Evolutionary conservation across 2,797 vertebrate species (phyloP).

Genomic region (Eleutherodactylus coqui): DNA sequence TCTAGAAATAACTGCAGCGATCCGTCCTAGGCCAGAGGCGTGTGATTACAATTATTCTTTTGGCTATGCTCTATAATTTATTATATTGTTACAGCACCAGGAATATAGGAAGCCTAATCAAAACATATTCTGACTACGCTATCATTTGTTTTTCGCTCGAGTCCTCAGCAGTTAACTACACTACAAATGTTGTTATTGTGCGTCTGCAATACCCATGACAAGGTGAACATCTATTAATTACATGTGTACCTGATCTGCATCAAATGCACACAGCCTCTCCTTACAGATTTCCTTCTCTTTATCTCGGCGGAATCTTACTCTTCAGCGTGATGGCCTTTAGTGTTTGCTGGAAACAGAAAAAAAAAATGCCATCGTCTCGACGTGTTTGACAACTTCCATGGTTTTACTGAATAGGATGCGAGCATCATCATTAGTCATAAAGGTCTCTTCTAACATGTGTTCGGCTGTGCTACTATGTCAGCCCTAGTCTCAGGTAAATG

Average conservation of each 20-base stretch:
- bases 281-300: not conserved
- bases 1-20: slow-evolving; percentile 5
- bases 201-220: slow-evolving; percentile 8
- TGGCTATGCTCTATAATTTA: slow-evolving; percentile 11
- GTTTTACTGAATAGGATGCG: not conserved
- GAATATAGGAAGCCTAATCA: slow-evolving; percentile 25
- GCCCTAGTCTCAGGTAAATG: slow-evolving; percentile 15
- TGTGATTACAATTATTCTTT: not conserved
- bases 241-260: slow-evolving; percentile 32
- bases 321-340: not conserved
- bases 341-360: not conserved
- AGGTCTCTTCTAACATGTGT: slow-evolving; percentile 18
- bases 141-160: slow-evolving; percentile 6
- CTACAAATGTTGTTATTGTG: not conserved
- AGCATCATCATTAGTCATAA: slow-evolving; percentile 30
- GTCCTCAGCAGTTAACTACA: not conserved
- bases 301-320: not conserved
- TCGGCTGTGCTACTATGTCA: slow-evolving; percentile 27
- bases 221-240: slow-evolving; percentile 41
- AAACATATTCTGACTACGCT: not conserved
- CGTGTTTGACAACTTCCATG: not conserved
- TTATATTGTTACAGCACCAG: not conserved
- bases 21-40: not conserved
- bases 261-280: not conserved
- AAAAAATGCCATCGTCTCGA: not conserved